These are phyloP conservation scores for Clunio marinus DNA, from an alignment of 2,888 invertebrate species.

Conservation along the genomic window DNA sequence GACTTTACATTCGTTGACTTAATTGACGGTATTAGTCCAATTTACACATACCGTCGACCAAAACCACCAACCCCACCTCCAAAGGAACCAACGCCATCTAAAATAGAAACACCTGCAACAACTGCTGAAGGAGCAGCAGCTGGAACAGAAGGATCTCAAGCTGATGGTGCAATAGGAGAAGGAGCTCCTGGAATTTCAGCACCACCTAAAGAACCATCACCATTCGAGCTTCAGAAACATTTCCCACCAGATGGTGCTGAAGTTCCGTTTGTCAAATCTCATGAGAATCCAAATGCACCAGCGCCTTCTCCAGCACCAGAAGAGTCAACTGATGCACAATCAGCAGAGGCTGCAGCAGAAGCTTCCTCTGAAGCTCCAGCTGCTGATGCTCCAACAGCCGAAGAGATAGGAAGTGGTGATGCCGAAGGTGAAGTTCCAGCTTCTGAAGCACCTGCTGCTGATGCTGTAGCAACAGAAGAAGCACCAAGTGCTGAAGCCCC, in stretches of 20 bases:
- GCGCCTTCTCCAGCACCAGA: constrained; percentile 44
- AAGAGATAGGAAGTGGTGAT: constrained; percentile 39
- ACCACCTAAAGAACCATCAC: constrained; percentile 45
- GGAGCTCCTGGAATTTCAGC: constrained; percentile 42
- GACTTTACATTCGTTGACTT: constrained; percentile 88
- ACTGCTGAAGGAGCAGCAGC: constrained; percentile 41
- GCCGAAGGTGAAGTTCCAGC: constrained; percentile 42
- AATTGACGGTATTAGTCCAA: constrained; percentile 58
- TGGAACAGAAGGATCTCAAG: constrained; percentile 48
- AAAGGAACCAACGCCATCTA: constrained; percentile 47
- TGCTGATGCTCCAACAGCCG: constrained; percentile 43
- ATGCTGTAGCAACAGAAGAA: constrained; percentile 42
- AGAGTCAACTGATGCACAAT: constrained; percentile 30
- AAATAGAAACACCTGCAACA: constrained; percentile 46
- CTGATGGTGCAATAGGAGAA: constrained; percentile 39
- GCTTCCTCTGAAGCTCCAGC: constrained; percentile 46
- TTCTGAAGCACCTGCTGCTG: constrained; percentile 42
- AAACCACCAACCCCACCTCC: constrained; percentile 51
- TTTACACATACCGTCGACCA: constrained; percentile 50
- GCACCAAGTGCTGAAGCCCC: constrained; percentile 42
- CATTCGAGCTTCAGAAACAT: constrained; percentile 51
- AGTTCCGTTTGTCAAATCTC: constrained; percentile 52
- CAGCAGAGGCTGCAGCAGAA: constrained; percentile 46
- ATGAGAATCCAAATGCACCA: constrained; percentile 50
- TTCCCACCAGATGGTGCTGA: constrained; percentile 53